phyloP scores from a whole-genome alignment of 2,888 invertebrate species.

The Nymphalis polychloros region DNA sequence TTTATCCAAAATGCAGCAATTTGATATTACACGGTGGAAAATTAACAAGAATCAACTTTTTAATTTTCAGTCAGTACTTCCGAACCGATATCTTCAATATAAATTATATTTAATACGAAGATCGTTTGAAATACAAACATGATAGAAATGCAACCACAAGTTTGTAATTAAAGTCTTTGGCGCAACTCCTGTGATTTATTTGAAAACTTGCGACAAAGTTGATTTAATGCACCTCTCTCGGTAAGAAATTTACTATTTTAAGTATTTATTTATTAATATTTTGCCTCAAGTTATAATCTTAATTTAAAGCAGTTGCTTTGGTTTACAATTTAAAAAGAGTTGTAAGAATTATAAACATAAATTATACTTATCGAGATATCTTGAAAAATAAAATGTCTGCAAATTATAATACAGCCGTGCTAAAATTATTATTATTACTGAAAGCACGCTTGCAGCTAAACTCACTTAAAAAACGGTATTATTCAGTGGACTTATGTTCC shows the following conservation, averaged over 20 bases:
- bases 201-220: slow-evolving; percentile 15
- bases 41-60: neutral
- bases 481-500: no score
- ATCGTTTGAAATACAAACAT: neutral
- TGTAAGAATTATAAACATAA: no score
- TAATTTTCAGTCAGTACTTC: neutral
- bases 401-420: no score
- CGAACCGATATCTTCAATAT: neutral
- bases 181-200: slow-evolving; percentile 13
- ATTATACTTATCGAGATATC: no score
- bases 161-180: slow-evolving; percentile 14
- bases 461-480: no score
- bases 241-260: neutral
- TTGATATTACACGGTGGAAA: no score
- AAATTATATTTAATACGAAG: neutral
- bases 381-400: no score
- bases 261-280: slow-evolving; percentile 8
- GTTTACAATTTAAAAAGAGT: neutral
- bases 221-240: slow-evolving; percentile 2
- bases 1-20: no score
- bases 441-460: no score
- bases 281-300: neutral
- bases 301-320: neutral
- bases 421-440: no score
- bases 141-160: slow-evolving; percentile 1